phyloP scores from a whole-genome alignment of 2,797 vertebrate genomes.

The Chrysolophus pictus region DNA sequence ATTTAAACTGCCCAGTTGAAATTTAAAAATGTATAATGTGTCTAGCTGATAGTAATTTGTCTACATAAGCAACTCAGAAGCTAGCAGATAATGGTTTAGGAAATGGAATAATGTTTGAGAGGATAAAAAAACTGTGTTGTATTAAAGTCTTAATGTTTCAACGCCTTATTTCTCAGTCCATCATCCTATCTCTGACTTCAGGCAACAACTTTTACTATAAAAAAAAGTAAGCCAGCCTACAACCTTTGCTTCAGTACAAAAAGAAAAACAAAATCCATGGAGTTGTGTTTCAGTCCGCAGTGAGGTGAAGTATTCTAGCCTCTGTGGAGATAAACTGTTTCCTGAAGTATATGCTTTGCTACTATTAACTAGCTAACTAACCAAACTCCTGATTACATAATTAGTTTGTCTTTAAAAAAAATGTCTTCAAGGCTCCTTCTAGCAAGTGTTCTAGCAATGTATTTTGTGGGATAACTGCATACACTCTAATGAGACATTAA shows the following conservation, averaged over 20 bases:
- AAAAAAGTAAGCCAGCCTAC: neutral
- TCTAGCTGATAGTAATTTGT: neutral
- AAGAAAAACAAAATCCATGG: neutral
- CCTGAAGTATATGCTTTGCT: neutral
- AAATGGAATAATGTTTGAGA: neutral
- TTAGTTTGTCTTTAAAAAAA: neutral
- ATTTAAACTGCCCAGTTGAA: neutral
- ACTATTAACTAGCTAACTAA: neutral
- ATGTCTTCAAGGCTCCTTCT: neutral
- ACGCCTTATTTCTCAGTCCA: neutral
- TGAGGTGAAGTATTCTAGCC: neutral
- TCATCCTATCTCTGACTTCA: neutral
- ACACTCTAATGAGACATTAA: neutral
- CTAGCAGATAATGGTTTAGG: neutral
- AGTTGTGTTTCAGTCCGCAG: neutral
- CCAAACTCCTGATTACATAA: neutral
- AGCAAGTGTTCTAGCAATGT: neutral
- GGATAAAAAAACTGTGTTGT: neutral
- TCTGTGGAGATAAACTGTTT: neutral
- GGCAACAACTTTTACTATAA: neutral
- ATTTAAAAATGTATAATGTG: neutral
- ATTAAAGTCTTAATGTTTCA: neutral
- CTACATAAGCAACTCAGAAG: conserved; percentile 2
- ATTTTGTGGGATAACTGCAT: neutral
- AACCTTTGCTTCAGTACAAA: neutral